Conservation (phyloP, 2,888 invertebrate species). For the Agrochola circellaris region DNA sequence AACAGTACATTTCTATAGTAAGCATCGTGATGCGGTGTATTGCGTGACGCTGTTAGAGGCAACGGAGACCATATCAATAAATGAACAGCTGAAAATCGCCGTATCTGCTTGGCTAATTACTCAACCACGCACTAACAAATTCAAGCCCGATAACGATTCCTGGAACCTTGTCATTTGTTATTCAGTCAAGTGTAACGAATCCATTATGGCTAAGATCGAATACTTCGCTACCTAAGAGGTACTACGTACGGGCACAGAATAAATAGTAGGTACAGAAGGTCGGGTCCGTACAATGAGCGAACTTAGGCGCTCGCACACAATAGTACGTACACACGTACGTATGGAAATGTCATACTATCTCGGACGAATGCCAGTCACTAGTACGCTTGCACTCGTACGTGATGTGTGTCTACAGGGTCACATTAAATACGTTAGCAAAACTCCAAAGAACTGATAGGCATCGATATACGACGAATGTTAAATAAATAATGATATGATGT, state of each 20-base stretch:
- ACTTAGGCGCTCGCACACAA: not conserved
- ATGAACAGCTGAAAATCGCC: not conserved
- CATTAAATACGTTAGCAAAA: too few relatives aligned
- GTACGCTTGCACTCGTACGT: not conserved
- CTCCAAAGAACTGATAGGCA: too few relatives aligned
- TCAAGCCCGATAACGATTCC: conserved; percentile 19
- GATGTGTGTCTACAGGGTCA: not conserved
- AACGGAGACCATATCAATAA: too few relatives aligned
- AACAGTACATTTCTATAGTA: too few relatives aligned
- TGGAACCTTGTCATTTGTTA: conserved; percentile 39
- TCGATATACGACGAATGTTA: too few relatives aligned
- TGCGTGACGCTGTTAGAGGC: too few relatives aligned
- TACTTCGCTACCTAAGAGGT: conserved; percentile 4
- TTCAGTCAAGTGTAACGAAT: conserved; percentile 38
- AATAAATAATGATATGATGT: too few relatives aligned
- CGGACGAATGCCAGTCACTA: not conserved
- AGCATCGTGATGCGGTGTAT: too few relatives aligned
- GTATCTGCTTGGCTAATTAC: not conserved
- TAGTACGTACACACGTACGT: too few relatives aligned
- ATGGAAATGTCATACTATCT: not conserved
- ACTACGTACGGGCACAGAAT: not conserved
- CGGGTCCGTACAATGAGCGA: accelerated
- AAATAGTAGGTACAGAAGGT: not conserved
- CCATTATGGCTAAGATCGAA: conserved; percentile 35
- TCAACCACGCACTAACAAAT: conserved; percentile 20